A percentile compares a stretch with the other conserved stretches of the same genome.
Conservation (phyloP, 1,140 invertebrate species). For the Pogonomyrmex barbatus region DNA sequence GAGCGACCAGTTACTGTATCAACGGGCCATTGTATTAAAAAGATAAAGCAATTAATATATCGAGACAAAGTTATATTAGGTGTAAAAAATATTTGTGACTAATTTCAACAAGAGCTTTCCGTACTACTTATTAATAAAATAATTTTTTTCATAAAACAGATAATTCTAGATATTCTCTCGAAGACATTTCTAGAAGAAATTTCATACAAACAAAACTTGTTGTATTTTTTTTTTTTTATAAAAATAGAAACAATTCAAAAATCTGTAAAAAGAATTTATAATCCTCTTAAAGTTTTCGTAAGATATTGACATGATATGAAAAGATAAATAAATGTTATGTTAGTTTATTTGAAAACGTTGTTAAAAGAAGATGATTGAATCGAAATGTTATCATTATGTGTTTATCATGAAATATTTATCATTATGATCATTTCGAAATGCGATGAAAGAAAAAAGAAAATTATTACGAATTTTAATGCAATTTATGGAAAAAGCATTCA, state of each 20-base stretch:
- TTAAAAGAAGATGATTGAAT: not conserved
- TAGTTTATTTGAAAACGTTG: not conserved
- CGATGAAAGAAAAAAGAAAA: not conserved
- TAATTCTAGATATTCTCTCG: not conserved
- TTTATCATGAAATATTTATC: not conserved
- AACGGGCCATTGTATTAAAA: conserved; percentile 33
- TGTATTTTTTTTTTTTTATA: not conserved
- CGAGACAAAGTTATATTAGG: conserved; percentile 17
- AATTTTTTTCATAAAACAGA: not conserved
- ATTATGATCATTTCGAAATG: not conserved
- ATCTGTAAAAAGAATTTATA: not conserved
- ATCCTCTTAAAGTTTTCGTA: not conserved
- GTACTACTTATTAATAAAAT: not conserved
- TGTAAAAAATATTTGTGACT: not conserved
- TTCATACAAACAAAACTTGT: not conserved
- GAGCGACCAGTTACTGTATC: conserved; percentile 29
- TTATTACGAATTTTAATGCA: not conserved
- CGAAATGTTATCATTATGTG: too few relatives aligned
- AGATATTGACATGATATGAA: not conserved
- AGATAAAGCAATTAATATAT: conserved; percentile 51
- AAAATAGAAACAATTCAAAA: not conserved
- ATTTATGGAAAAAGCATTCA: not conserved
- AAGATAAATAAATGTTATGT: not conserved
- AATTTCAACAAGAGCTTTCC: not conserved
- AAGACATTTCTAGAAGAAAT: not conserved